A percentile compares a stretch with the other conserved stretches of the same genome.
These are phyloP conservation scores for Aptenodytes patagonicus DNA, from an alignment of 2,113 vertebrate species.

Conservation along the genomic window DNA sequence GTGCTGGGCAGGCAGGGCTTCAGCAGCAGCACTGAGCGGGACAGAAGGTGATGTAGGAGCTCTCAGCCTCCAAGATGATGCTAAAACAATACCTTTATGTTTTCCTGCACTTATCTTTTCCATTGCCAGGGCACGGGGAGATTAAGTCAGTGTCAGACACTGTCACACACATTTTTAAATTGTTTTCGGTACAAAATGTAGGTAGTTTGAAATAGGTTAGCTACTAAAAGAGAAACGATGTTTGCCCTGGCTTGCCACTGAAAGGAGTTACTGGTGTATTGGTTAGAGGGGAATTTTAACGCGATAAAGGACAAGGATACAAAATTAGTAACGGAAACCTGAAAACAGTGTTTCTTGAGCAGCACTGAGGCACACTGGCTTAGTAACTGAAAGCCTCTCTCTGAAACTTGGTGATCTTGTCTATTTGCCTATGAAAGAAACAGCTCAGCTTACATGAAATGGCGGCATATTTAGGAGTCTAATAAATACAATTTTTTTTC, in stretches of 20 bases:
- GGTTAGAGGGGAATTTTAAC: neutral
- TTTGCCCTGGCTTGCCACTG: neutral
- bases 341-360: neutral
- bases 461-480: neutral
- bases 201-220: neutral
- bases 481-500: neutral
- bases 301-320: neutral
- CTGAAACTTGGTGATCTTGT: neutral
- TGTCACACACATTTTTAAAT: neutral
- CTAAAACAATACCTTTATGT: neutral
- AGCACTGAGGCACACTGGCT: neutral
- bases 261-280: neutral
- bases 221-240: neutral
- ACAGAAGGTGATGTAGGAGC: neutral
- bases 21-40: neutral
- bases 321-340: neutral
- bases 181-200: accelerated
- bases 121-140: accelerated
- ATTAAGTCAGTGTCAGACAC: neutral
- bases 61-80: neutral
- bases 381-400: neutral
- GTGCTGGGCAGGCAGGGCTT: neutral
- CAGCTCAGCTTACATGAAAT: neutral
- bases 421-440: neutral
- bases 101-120: neutral